Base-by-base conservation (phyloP, 2,888 invertebrate species). In the Philereme vetulata region DNA sequence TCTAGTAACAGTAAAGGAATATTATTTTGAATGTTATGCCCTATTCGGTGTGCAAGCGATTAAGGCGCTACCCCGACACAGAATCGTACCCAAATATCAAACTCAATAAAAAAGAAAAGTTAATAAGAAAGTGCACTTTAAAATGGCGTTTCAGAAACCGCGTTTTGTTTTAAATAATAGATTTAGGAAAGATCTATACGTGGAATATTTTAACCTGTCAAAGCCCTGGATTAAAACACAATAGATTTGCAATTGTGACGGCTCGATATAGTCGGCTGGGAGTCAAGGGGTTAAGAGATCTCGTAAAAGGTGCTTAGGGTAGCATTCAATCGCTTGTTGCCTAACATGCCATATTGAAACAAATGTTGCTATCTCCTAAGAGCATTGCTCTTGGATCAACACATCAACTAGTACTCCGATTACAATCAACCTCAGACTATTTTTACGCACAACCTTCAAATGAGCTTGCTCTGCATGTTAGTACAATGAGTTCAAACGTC, bases 361-460 rank as follows among this genome's bases (percentile, higher is more conserved):
- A 55, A 86, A 86, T 86, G 87, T 88, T 88, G 87, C 87, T 85
- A 84, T 72, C 85, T 86, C 87, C 85, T 72, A 65, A 62, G 72
- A 73, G 64, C 63, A 64, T 65, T 55, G 60, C 59, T 62, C 61
- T 56, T 55, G 56, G 60, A 66, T 64, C 58, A 67, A 62, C 68
- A 66, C 54, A 72, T 52, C 72, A 70, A 70, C 72, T 62, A 70
- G 35, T 49, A 64, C 60, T 73, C 73, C 64, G 75, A 74, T 74
- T 74, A 83, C 78, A 80, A 84, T 77, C 80, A 81, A 79, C 70
- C 70, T 82, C 82, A 82, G 76, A 85, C 80, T 83, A 83, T 80
- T 77, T 21, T 72, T 74, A 81, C 72, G 79, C 89, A 89, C 88
- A 89, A 89, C 89, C 89, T 82, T 87, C 67, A 81, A 76, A 88